Percentiles rank a stretch among this genome's conserved stretches.
Conservation (phyloP, 2,113 vertebrate genomes). For the Pseudopipra pipra region DNA sequence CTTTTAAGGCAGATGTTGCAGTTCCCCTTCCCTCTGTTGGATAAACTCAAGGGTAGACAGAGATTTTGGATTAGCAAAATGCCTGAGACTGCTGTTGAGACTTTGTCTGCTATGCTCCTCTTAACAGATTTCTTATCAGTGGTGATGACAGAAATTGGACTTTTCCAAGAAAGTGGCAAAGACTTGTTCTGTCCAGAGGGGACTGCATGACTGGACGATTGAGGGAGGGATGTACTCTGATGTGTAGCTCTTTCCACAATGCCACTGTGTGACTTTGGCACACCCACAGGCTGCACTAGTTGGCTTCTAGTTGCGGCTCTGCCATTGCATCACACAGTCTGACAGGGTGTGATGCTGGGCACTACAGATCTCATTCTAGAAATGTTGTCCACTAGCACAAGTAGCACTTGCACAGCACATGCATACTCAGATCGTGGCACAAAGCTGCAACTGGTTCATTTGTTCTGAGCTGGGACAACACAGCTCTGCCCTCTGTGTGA, state of each 20-base stretch:
- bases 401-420: background rate
- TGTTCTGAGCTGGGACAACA: background rate
- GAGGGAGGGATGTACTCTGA: background rate
- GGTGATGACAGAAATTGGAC: background rate
- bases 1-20: background rate
- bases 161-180: background rate
- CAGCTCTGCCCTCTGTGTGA: background rate
- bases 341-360: background rate
- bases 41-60: background rate
- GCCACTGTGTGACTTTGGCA: background rate
- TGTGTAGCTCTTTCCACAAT: background rate
- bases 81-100: background rate
- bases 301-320: background rate
- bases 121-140: background rate
- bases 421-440: background rate
- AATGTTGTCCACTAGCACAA: fast-evolving
- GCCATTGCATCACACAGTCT: background rate
- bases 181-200: background rate
- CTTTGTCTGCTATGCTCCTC: background rate
- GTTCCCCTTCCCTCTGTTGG: background rate
- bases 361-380: background rate
- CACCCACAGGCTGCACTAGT: background rate
- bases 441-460: background rate
- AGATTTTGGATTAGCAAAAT: background rate
- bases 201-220: background rate